Evolutionary conservation across 2,797 vertebrate genomes (phyloP).

Genomic region (Arremon aurantiirostris): DNA sequence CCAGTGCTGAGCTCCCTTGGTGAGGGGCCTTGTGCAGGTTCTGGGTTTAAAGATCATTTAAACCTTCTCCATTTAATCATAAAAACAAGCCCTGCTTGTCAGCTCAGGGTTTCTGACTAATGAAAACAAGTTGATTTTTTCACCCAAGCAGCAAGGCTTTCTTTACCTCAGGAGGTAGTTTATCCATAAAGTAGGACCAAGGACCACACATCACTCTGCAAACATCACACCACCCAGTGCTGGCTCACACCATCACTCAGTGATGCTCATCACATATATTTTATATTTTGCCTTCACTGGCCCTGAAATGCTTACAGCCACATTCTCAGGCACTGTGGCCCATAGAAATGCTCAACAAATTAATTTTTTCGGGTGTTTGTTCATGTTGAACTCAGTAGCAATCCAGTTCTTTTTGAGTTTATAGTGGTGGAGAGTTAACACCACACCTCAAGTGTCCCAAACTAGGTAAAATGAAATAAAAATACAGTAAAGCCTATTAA

Average conservation of each 20-base stretch:
- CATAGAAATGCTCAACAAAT: neutral
- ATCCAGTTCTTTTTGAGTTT: neutral
- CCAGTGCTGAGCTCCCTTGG: neutral
- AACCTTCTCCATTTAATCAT: neutral
- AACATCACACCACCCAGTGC: neutral
- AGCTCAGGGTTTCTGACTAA: neutral
- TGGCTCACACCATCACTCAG: neutral
- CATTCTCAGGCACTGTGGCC: neutral
- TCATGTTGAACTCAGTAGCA: neutral
- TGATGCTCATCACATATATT: neutral
- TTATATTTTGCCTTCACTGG: neutral
- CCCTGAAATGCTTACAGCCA: neutral
- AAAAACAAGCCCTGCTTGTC: neutral
- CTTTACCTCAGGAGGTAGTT: neutral
- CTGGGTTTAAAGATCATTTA: neutral
- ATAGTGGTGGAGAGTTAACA: neutral
- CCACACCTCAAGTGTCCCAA: neutral
- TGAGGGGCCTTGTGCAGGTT: too few species aligned
- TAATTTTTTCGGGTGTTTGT: neutral
- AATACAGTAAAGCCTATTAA: neutral
- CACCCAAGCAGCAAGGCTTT: neutral
- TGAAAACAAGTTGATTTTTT: neutral
- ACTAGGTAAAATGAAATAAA: neutral
- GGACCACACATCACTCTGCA: neutral
- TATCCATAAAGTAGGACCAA: neutral